Percentiles rank a stretch among this genome's conserved stretches.
Conservation (phyloP, 2,113 vertebrate genomes). For the Malurus melanocephalus region DNA sequence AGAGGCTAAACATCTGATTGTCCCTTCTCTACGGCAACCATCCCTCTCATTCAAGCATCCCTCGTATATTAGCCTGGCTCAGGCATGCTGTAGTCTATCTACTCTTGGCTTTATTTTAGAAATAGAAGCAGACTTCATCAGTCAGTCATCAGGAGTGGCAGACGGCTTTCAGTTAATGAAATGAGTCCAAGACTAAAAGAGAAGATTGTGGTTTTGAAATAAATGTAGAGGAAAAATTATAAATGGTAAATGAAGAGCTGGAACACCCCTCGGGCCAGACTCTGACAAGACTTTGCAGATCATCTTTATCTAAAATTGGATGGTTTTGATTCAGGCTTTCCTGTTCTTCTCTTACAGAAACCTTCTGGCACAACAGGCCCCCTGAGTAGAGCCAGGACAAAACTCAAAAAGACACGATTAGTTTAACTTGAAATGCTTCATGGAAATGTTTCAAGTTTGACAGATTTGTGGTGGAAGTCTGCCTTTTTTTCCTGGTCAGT, state of each 20-base stretch:
- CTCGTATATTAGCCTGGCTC: not conserved
- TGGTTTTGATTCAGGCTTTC: constrained; percentile 4
- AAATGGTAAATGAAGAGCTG: constrained; percentile 1
- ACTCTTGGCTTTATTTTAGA: not conserved
- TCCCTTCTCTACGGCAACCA: not conserved
- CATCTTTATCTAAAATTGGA: not conserved
- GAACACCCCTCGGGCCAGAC: not conserved
- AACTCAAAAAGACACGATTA: not conserved
- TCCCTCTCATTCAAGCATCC: not conserved
- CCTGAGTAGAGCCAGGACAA: not conserved
- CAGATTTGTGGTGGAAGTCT: constrained; percentile 5
- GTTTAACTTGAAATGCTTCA: not conserved
- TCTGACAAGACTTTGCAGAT: not conserved
- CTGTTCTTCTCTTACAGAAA: constrained; percentile 9
- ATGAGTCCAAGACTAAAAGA: not conserved
- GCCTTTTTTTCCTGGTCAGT: not conserved
- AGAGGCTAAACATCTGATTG: not conserved
- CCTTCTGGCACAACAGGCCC: not conserved
- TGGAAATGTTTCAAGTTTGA: not conserved
- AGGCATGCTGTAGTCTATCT: not conserved
- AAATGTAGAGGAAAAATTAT: not conserved
- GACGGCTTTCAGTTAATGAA: not conserved
- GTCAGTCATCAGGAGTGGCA: constrained; percentile 1
- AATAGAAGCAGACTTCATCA: not conserved
- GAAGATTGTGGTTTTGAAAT: not conserved